Conservation (phyloP, 2,888 invertebrate species). For the Eilema sororculum region DNA sequence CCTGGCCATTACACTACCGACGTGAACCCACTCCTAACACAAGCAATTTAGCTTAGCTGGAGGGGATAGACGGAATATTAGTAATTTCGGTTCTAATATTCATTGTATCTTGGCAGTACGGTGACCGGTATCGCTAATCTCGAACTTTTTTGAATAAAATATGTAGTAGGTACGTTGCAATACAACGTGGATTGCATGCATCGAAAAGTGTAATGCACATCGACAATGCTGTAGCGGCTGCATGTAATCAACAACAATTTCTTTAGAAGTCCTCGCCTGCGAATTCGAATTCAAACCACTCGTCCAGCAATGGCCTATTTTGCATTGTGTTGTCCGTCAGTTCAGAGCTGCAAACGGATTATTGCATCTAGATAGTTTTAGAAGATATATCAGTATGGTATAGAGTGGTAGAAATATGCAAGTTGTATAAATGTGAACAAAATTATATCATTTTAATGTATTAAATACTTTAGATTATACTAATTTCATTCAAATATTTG, state of each 20-base stretch:
- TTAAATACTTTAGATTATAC: background rate
- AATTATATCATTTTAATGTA: background rate
- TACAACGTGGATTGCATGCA: background rate
- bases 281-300: background rate
- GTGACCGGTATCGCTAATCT: background rate
- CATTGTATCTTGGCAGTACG: background rate
- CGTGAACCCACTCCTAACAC: no score
- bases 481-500: background rate
- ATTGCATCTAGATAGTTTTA: background rate
- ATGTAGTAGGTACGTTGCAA: slow-evolving; percentile 2
- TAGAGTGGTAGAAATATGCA: background rate
- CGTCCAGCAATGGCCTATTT: slow-evolving; percentile 2
- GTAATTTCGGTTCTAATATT: no score
- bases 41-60: no score
- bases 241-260: background rate
- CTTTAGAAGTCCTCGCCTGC: background rate
- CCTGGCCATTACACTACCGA: no score
- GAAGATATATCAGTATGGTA: background rate
- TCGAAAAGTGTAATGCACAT: background rate
- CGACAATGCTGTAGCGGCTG: background rate
- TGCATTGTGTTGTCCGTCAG: slow-evolving; percentile 4
- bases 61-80: no score
- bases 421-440: background rate
- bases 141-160: background rate
- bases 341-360: background rate